Percentiles rank a stretch among this genome's conserved stretches.
Conservation (phyloP, 2,888 invertebrate species). For the Shargacucullia verbasci region DNA sequence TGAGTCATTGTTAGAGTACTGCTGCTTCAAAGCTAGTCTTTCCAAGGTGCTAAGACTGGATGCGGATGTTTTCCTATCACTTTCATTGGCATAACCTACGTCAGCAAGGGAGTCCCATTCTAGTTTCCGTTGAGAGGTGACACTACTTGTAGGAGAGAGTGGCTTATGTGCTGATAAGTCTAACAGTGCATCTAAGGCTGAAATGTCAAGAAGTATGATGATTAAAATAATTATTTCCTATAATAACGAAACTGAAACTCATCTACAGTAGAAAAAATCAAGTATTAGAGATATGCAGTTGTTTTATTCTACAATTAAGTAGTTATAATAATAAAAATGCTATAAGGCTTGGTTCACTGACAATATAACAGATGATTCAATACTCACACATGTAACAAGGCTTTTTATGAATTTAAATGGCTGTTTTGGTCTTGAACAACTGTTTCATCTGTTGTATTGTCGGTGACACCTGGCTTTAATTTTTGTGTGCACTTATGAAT, state of each 20-base stretch:
- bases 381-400: too few relatives aligned
- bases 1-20: slow-evolving; percentile 81
- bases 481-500: too few relatives aligned
- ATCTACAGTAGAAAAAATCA: too few relatives aligned
- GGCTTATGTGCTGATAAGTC: slow-evolving; percentile 80
- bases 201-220: slow-evolving; percentile 52
- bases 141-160: slow-evolving; percentile 93
- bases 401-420: too few relatives aligned
- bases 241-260: neutral
- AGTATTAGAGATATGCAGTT: too few relatives aligned
- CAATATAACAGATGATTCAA: too few relatives aligned
- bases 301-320: too few relatives aligned
- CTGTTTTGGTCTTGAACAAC: too few relatives aligned
- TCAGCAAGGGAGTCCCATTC: slow-evolving; percentile 97
- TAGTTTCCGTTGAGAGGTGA: slow-evolving; percentile 92
- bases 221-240: neutral
- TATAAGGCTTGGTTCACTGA: too few relatives aligned
- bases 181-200: slow-evolving; percentile 78
- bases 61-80: slow-evolving; percentile 84
- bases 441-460: too few relatives aligned
- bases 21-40: slow-evolving; percentile 89
- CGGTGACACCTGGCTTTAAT: too few relatives aligned
- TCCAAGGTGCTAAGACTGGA: slow-evolving; percentile 90
- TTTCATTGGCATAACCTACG: slow-evolving; percentile 93
- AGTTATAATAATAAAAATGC: too few relatives aligned